Evolutionary conservation across 2,797 vertebrate genomes (phyloP).

Genomic region (Pantherophis alleghaniensis): DNA sequence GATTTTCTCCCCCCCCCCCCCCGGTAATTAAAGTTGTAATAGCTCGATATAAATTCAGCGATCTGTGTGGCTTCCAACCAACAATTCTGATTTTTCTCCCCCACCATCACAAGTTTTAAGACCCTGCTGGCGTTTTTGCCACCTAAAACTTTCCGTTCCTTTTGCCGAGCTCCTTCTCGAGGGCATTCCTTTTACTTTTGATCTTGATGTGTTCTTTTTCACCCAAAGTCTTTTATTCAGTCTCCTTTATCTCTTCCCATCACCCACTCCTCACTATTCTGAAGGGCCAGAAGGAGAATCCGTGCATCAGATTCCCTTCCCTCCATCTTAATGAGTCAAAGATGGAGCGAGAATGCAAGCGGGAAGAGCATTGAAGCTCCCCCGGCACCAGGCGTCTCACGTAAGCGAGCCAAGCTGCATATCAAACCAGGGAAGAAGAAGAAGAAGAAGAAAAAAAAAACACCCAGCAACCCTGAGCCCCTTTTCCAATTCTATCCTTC

Average conservation of each 20-base stretch:
- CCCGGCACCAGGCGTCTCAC: neutral
- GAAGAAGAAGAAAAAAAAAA: fast-evolving
- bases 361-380: no score
- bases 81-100: neutral
- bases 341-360: no score
- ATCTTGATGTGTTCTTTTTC: no score
- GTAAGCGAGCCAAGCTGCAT: neutral
- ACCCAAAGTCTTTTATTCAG: neutral
- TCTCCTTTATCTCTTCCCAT: neutral
- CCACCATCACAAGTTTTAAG: neutral
- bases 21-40: neutral
- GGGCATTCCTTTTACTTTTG: neutral
- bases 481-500: no score
- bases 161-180: neutral
- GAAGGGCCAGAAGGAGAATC: neutral
- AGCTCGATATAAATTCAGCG: neutral
- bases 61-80: no score
- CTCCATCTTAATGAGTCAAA: neutral
- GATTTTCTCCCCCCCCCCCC: no score
- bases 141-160: no score
- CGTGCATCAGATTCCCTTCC: neutral
- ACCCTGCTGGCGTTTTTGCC: neutral
- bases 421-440: no score
- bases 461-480: neutral
- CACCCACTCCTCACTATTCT: no score